These are phyloP conservation scores for Tragopan temminckii DNA, from an alignment of 2,797 vertebrate genomes.

Conservation along the genomic window DNA sequence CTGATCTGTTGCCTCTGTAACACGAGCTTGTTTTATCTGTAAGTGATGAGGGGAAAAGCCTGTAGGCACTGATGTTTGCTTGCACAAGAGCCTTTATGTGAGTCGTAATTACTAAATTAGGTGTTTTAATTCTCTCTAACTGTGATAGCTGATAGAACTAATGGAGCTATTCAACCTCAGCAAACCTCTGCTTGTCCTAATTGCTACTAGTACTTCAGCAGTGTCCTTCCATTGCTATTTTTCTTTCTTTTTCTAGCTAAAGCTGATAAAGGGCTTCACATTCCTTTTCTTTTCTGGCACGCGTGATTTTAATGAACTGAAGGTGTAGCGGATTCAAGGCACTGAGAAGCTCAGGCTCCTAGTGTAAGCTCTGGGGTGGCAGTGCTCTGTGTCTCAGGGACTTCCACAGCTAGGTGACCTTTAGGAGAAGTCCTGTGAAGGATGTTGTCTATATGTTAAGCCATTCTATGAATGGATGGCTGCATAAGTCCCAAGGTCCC, in stretches of 20 bases:
- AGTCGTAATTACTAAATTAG: background rate
- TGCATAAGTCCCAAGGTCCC: background rate
- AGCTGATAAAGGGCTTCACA: background rate
- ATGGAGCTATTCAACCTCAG: background rate
- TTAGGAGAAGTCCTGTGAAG: background rate
- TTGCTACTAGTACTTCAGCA: background rate
- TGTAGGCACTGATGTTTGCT: background rate
- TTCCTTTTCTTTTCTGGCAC: background rate
- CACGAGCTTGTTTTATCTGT: background rate
- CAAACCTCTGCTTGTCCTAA: background rate
- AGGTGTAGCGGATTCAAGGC: background rate
- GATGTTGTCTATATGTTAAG: background rate
- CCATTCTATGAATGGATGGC: background rate
- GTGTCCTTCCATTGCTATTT: fast-evolving
- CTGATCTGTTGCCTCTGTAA: background rate
- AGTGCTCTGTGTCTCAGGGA: background rate
- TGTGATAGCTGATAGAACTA: background rate
- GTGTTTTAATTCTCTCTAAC: background rate
- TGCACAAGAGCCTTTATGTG: background rate
- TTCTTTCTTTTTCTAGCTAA: background rate
- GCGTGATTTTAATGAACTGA: background rate
- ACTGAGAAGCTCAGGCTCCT: background rate
- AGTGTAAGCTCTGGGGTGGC: fast-evolving
- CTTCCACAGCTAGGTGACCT: background rate
- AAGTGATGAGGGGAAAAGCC: background rate